Evolutionary conservation across 2,113 vertebrate genomes (phyloP).

Genomic region (Oostethus manadensis): DNA sequence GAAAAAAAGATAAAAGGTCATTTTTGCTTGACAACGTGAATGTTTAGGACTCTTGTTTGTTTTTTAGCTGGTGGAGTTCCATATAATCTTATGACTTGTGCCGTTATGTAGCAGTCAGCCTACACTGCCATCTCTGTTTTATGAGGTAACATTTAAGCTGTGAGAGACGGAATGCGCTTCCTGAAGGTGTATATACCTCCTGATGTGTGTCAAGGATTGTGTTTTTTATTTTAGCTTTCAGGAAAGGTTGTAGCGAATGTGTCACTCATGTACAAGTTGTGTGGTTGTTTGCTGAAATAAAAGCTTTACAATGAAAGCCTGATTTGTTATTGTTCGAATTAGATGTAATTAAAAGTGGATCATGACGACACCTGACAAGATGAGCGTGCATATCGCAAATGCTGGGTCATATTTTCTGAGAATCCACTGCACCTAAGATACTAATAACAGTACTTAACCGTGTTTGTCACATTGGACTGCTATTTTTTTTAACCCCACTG

Average conservation of each 20-base stretch:
- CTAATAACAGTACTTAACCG: too few relatives aligned
- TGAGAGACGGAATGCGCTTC: conserved; percentile 25
- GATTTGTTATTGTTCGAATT: too few relatives aligned
- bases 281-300: conserved; percentile 24
- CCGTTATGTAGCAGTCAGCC: conserved; percentile 60
- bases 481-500: too few relatives aligned
- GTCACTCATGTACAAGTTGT: conserved; percentile 19
- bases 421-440: too few relatives aligned
- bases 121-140: conserved; percentile 59
- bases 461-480: too few relatives aligned
- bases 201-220: conserved; percentile 45
- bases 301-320: conserved; percentile 20
- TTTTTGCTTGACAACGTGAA: conserved; percentile 53
- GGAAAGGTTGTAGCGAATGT: conserved; percentile 21
- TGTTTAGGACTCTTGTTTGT: background rate
- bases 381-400: too few relatives aligned
- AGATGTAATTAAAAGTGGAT: too few relatives aligned
- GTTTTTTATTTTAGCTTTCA: conserved; percentile 46
- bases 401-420: too few relatives aligned
- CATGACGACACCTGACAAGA: too few relatives aligned
- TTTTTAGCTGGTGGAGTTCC: conserved; percentile 4
- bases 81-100: conserved; percentile 10
- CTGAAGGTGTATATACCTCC: conserved; percentile 37
- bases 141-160: conserved; percentile 47
- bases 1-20: background rate